Percentiles rank a stretch among this genome's conserved stretches.
Evolutionary conservation across 2,797 vertebrate genomes (phyloP).

Genomic region (Pseudopleuronectes americanus): DNA sequence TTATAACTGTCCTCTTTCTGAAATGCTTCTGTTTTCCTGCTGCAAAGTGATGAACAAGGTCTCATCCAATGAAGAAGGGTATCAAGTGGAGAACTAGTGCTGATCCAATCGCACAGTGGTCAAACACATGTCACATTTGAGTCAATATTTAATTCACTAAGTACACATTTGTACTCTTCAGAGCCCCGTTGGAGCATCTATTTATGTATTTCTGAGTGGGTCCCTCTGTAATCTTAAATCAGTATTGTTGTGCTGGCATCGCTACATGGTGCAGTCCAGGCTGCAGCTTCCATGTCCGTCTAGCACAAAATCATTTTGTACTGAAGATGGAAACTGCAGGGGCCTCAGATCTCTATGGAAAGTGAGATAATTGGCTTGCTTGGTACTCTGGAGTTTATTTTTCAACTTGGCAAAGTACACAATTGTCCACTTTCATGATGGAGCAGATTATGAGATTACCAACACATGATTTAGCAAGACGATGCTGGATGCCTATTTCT

Average conservation of each 20-base stretch:
- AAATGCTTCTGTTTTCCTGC: constrained; percentile 30
- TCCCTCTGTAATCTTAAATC: constrained; percentile 49
- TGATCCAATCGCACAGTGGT: constrained; percentile 12
- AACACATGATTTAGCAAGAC: constrained; percentile 54
- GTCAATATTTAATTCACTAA: constrained; percentile 74
- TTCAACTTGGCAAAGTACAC: constrained; percentile 28
- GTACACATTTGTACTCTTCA: constrained; percentile 56
- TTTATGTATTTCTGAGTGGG: constrained; percentile 52
- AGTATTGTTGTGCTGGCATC: constrained; percentile 44
- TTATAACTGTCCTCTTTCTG: constrained; percentile 27
- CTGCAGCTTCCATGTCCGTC: constrained; percentile 24
- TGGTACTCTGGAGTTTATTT: constrained; percentile 12
- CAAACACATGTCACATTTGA: constrained; percentile 54
- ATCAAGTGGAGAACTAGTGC: constrained; percentile 21
- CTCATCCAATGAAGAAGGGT: constrained; percentile 26
- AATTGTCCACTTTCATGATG: constrained; percentile 45
- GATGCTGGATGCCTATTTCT: constrained; percentile 32
- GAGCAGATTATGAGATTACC: constrained; percentile 51
- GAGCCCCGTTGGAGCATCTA: constrained; percentile 36
- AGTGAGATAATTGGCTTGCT: constrained; percentile 52
- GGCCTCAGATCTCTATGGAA: constrained; percentile 47
- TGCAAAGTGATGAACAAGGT: constrained; percentile 53
- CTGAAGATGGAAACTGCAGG: constrained; percentile 45
- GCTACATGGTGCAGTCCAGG: constrained; percentile 7
- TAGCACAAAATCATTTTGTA: constrained; percentile 41